Percentiles rank a stretch among this genome's conserved stretches.
phyloP scores from a whole-genome alignment of 2,888 invertebrate genomes.

The Scaptomyza flava region DNA sequence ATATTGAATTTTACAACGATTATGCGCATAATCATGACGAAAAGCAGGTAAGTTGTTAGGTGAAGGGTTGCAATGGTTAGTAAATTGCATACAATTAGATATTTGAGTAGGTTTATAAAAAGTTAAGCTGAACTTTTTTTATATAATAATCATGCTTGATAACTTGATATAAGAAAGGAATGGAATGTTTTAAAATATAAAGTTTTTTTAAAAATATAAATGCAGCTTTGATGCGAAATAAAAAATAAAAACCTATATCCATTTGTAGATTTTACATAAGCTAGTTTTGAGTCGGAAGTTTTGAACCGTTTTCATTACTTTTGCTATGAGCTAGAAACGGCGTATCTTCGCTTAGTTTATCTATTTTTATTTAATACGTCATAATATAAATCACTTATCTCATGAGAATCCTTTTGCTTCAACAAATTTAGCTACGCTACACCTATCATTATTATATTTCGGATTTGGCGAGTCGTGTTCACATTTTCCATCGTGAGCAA shows the following conservation, averaged over 20 bases:
- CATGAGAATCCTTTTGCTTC: constrained; percentile 1
- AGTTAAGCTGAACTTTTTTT: no score
- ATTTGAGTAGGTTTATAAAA: not conserved
- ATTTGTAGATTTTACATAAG: no score
- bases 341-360: no score
- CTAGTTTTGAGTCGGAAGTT: no score
- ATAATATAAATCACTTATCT: not conserved
- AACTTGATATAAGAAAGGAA: no score
- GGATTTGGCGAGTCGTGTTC: constrained; percentile 75
- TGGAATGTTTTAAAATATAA: no score
- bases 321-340: no score
- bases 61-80: constrained; percentile 31
- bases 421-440: constrained; percentile 69
- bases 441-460: constrained; percentile 80
- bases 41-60: constrained; percentile 69
- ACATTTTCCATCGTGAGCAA: constrained; percentile 80
- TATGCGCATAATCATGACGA: constrained; percentile 81
- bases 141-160: no score
- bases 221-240: no score
- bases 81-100: not conserved
- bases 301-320: no score
- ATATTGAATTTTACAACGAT: constrained; percentile 79
- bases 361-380: not conserved
- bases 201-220: no score
- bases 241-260: no score